phyloP scores from a whole-genome alignment of 2,797 vertebrate genomes.

The Acrossocheilus fasciatus region DNA sequence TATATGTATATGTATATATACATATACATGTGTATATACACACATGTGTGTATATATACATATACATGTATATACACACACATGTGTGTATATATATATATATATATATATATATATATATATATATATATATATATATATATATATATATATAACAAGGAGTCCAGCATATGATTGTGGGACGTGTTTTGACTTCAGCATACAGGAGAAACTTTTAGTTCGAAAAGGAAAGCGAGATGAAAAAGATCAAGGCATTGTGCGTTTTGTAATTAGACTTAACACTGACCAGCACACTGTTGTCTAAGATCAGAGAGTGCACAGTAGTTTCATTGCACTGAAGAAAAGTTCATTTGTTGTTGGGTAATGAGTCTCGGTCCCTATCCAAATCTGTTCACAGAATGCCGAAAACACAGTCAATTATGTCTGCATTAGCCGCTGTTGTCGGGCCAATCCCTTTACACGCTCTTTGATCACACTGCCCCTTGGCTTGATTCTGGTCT shows the following conservation, averaged over 20 bases:
- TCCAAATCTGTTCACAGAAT: slow-evolving; percentile 81
- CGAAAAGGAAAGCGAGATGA: background rate
- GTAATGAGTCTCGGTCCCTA: slow-evolving; percentile 77
- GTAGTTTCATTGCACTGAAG: slow-evolving; percentile 75
- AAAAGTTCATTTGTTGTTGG: slow-evolving; percentile 82
- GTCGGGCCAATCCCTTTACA: slow-evolving; percentile 79
- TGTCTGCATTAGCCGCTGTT: slow-evolving; percentile 83
- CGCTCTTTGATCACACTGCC: slow-evolving; percentile 71
- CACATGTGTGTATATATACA: too few relatives aligned
- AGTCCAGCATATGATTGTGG: background rate
- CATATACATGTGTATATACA: too few relatives aligned
- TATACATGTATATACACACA: too few relatives aligned
- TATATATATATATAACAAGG: background rate
- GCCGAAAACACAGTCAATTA: slow-evolving; percentile 86
- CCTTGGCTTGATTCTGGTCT: slow-evolving; percentile 6
- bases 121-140: too few relatives aligned
- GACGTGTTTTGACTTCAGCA: background rate
- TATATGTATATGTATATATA: too few relatives aligned
- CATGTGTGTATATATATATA: too few relatives aligned
- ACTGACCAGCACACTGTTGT: slow-evolving; percentile 77
- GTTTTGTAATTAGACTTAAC: slow-evolving; percentile 76
- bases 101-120: too few relatives aligned
- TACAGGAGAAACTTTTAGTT: background rate
- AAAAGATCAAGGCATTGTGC: slow-evolving; percentile 21
- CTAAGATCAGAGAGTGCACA: slow-evolving; percentile 70